Percentiles rank a stretch among this genome's conserved stretches.
Evolutionary conservation across 2,113 vertebrate species (phyloP).

Genomic region (Albula goreensis): DNA sequence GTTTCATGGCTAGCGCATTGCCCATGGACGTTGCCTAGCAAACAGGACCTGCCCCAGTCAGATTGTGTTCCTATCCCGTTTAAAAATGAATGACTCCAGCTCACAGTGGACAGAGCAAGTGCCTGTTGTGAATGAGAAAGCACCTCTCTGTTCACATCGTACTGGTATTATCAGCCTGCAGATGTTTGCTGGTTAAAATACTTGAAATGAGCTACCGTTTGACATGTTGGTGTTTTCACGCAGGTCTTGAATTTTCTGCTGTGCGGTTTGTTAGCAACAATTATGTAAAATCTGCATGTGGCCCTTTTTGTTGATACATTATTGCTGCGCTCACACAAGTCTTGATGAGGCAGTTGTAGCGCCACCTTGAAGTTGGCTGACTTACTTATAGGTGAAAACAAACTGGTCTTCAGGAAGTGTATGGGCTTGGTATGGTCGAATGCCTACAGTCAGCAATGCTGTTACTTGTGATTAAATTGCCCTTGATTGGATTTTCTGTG

Average conservation of each 20-base stretch:
- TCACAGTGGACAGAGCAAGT: slow-evolving; percentile 14
- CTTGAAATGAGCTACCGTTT: no score
- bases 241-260: no score
- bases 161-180: neutral
- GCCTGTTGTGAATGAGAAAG: slow-evolving; percentile 50
- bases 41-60: slow-evolving; percentile 63
- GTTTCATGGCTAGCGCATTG: slow-evolving; percentile 77
- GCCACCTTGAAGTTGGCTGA: neutral
- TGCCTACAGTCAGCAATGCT: no score
- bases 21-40: slow-evolving; percentile 74
- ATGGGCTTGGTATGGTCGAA: no score
- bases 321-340: no score
- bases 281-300: no score
- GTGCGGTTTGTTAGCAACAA: no score
- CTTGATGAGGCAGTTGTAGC: neutral
- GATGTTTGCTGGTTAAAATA: no score
- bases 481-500: neutral
- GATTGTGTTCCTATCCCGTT: slow-evolving; percentile 83
- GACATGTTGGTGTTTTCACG: no score
- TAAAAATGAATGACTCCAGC: slow-evolving; percentile 81
- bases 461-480: no score
- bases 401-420: neutral
- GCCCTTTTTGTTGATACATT: no score
- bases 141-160: slow-evolving; percentile 21
- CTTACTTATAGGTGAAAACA: neutral